Conservation (phyloP, 2,888 invertebrate genomes). For the Leptarthrus brevirostris region DNA sequence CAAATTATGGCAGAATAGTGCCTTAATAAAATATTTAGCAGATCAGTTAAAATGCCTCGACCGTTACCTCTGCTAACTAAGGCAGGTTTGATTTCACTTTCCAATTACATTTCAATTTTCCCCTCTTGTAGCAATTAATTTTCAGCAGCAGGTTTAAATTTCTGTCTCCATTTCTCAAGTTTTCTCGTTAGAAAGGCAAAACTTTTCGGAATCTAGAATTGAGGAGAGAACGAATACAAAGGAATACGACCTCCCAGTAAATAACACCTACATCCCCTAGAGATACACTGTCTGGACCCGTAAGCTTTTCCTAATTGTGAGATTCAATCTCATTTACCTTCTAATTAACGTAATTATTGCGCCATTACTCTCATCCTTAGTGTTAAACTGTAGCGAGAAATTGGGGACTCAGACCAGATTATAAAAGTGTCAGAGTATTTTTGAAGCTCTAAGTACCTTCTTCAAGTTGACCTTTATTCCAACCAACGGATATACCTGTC, state of each 20-base stretch:
- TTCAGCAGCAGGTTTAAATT: not conserved
- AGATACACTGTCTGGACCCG: not conserved
- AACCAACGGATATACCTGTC: not conserved
- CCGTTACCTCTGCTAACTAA: no score
- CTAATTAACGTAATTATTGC: conserved; percentile 6
- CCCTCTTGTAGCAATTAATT: not conserved
- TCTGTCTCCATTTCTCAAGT: not conserved
- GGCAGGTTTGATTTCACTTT: no score
- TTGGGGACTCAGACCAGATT: not conserved
- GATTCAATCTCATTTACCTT: not conserved
- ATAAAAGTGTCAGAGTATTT: no score
- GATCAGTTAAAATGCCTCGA: no score
- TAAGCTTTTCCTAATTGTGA: not conserved
- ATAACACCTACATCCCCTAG: not conserved
- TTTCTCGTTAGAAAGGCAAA: not conserved
- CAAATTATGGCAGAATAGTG: no score
- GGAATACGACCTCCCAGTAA: not conserved
- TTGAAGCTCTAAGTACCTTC: no score
- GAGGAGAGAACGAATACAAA: no score
- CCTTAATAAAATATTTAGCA: no score
- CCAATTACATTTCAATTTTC: no score
- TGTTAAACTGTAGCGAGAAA: no score
- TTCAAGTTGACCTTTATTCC: not conserved
- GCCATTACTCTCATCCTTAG: not conserved
- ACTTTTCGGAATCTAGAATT: no score